These are phyloP conservation scores for Anguilla anguilla DNA, from an alignment of 2,797 vertebrate genomes.

Conservation along the genomic window DNA sequence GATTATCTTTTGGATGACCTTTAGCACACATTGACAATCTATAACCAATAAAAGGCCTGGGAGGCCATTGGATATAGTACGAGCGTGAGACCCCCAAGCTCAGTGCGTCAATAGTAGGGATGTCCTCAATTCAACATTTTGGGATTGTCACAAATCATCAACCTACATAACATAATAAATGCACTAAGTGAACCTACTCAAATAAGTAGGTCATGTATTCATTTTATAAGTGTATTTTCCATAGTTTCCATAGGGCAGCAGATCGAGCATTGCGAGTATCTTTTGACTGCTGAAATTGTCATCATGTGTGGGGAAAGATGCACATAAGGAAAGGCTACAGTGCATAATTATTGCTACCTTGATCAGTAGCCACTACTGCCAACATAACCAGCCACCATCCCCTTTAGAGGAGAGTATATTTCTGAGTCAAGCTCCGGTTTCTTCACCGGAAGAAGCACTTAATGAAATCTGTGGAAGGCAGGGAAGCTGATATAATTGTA, in stretches of 20 bases:
- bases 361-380: not conserved
- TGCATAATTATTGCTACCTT: not conserved
- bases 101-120: not conserved
- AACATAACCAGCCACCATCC: not conserved
- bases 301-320: not conserved
- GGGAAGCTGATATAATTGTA: not conserved
- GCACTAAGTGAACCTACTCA: not conserved
- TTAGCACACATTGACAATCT: not conserved
- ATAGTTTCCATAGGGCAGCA: not conserved
- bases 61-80: not conserved
- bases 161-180: not conserved
- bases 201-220: not conserved
- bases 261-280: not conserved
- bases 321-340: not conserved
- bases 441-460: not conserved
- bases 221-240: not conserved
- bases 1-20: not conserved
- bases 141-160: not conserved
- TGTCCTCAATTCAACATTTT: not conserved
- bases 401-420: not conserved
- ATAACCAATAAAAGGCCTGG: not conserved
- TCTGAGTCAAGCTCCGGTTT: not conserved
- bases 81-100: no score
- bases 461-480: not conserved
- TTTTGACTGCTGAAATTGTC: no score